A percentile compares a stretch with the other conserved stretches of the same genome.
Conservation (phyloP, 2,888 invertebrate genomes). For the Tenthredo distinguenda region DNA sequence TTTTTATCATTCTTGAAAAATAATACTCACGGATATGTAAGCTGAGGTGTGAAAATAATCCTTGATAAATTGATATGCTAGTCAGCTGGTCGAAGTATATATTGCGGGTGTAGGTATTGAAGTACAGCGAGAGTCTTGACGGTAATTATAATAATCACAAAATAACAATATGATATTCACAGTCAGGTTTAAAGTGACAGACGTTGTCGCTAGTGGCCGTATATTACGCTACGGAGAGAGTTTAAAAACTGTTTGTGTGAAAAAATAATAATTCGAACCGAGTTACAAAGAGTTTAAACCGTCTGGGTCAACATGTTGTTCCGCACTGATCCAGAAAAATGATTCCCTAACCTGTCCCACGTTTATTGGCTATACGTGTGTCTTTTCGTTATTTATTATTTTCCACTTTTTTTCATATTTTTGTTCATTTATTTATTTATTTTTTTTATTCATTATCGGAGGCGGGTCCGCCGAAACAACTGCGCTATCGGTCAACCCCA, state of each 20-base stretch:
- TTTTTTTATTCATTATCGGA: neutral
- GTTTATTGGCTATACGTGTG: slow-evolving; percentile 56
- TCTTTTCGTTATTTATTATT: slow-evolving; percentile 41
- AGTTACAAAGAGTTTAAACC: slow-evolving; percentile 58
- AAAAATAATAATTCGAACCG: neutral
- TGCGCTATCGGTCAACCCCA: slow-evolving; percentile 43
- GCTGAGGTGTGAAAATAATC: no score
- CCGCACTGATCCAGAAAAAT: slow-evolving; percentile 74
- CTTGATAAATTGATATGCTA: no score
- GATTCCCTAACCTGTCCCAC: slow-evolving; percentile 76
- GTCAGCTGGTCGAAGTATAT: no score
- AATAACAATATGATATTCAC: no score
- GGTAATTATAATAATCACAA: no score
- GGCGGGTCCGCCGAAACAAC: slow-evolving; percentile 33
- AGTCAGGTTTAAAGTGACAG: no score
- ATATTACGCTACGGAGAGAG: neutral
- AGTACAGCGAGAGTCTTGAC: no score
- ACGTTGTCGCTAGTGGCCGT: no score
- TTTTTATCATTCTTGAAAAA: no score
- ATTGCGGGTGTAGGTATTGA: no score
- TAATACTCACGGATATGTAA: no score
- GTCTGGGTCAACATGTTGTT: slow-evolving; percentile 70
- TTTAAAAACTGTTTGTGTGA: neutral
- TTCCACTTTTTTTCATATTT: slow-evolving; percentile 42
- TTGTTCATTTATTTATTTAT: neutral